These are phyloP conservation scores for Drosophila monieri DNA, from an alignment of 2,888 invertebrate genomes.

Conservation along the genomic window DNA sequence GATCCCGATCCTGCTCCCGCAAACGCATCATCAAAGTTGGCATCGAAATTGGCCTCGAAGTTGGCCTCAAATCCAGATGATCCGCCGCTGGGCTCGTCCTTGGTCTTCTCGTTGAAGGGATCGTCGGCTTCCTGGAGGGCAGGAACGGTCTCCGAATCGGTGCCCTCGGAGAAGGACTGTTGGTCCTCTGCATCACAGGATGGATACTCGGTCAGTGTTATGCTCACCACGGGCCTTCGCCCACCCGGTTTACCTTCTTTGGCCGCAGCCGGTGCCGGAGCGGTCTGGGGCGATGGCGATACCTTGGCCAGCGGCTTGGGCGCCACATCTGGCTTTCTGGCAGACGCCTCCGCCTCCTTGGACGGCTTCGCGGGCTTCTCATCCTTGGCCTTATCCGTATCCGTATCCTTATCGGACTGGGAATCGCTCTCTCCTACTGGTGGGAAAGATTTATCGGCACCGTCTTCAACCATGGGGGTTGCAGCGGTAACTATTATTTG, in stretches of 20 bases:
- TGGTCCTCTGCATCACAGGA: slow-evolving; percentile 71
- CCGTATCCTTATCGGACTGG: slow-evolving; percentile 26
- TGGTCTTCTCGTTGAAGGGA: slow-evolving; percentile 79
- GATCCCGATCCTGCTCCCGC: slow-evolving; percentile 58
- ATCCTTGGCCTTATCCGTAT: slow-evolving; percentile 30
- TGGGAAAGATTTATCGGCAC: slow-evolving; percentile 90
- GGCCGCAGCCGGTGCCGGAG: slow-evolving; percentile 34
- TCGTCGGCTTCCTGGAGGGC: slow-evolving; percentile 76
- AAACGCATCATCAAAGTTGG: slow-evolving; percentile 84
- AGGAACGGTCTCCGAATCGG: slow-evolving; percentile 68
- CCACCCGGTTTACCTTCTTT: slow-evolving; percentile 71
- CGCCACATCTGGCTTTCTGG: slow-evolving; percentile 66
- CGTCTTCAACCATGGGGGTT: slow-evolving; percentile 95
- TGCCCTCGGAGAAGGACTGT: slow-evolving; percentile 74
- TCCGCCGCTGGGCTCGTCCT: slow-evolving; percentile 33
- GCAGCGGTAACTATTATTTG: slow-evolving; percentile 97
- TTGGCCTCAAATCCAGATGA: slow-evolving; percentile 81
- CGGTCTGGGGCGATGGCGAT: slow-evolving; percentile 46
- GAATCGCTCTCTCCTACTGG: slow-evolving; percentile 84
- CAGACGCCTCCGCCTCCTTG: slow-evolving; percentile 37
- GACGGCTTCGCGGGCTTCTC: slow-evolving; percentile 27
- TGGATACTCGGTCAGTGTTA: slow-evolving; percentile 67
- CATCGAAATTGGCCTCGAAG: slow-evolving; percentile 83
- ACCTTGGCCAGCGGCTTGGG: slow-evolving; percentile 59
- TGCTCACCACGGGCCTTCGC: slow-evolving; percentile 52